A percentile compares a stretch with the other conserved stretches of the same genome.
phyloP scores from a whole-genome alignment of 2,797 vertebrate genomes.

The Acomys russatus region DNA sequence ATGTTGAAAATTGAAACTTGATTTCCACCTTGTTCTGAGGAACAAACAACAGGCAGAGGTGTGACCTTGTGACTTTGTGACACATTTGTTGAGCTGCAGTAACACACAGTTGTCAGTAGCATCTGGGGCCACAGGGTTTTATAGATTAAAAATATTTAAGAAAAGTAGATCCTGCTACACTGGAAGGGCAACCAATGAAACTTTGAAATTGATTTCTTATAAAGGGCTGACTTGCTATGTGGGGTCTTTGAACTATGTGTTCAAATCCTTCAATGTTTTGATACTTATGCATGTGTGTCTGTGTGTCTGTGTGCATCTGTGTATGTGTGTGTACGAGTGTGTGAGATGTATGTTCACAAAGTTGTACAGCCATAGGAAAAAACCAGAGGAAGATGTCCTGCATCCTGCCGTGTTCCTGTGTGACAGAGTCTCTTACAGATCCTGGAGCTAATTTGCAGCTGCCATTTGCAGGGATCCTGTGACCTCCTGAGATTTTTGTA shows the following conservation, averaged over 20 bases:
- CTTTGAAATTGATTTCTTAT: background rate
- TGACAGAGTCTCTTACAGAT: background rate
- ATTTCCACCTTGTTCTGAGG: constrained; percentile 68
- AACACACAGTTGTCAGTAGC: background rate
- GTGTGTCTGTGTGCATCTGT: background rate
- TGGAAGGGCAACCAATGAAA: background rate
- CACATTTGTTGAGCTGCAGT: constrained; percentile 78
- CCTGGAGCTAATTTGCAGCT: background rate
- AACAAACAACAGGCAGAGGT: constrained; percentile 76
- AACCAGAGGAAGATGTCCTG: background rate
- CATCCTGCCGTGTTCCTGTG: background rate
- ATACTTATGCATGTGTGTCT: background rate
- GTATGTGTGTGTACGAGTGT: background rate
- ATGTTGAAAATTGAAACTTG: constrained; percentile 82
- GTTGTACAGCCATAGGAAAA: background rate
- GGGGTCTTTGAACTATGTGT: background rate
- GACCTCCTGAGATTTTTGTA: background rate
- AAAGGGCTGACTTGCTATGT: background rate
- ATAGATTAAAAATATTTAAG: background rate
- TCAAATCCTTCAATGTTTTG: background rate
- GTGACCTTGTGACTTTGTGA: constrained; percentile 78
- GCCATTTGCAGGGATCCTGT: background rate
- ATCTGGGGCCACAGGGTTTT: constrained; percentile 52
- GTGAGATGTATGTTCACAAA: background rate
- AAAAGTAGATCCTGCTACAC: background rate